Evolutionary conservation across 2,113 vertebrate genomes (phyloP), one percentile per base, ranked within the genome.

Genomic region (Chaenogobius annularis): DNA sequence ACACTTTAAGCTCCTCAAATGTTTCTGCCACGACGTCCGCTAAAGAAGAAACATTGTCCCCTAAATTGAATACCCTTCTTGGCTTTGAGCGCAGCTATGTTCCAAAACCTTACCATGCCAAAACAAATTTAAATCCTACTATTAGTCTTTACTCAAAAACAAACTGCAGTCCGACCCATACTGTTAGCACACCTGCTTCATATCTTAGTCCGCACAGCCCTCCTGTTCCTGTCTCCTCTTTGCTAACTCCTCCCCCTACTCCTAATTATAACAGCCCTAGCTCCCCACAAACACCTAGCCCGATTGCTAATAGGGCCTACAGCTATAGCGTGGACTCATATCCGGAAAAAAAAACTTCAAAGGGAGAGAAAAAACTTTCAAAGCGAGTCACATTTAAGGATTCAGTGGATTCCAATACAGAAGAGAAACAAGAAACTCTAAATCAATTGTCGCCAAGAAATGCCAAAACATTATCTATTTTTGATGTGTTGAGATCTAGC

Each of bases 381-480:
- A 88, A 85, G 65, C 74, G 76, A 59, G 84, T 86, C n/a, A 87
- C 81, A 14, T 90, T 86, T 88, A 82, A 83, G 48, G 87, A 85
- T 37, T 83, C 87, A 0, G 67, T 85, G 35, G 85, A 91, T 71
- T 22, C 43, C 2, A 22, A 22, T 1, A 11, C 37, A 71, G 69
- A 54, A 11, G 67, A 83, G 13, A 75, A 75, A 19, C 0, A 50
- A 70, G 72, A 83, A 14, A 14, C 43, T 8, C 20, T 52, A 67
- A 73, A 22, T 50, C 82, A 87, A 15, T 68, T 74, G 17, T 62
- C 74, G 5, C 61, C 31, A 0, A 75, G 58, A 62, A 75, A 63
- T 11, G 15, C 70, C 14, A 74, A 48, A 67, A 46, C 70, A 20
- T 82, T 87, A 7, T 85, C 86, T 22, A 84, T 90, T 68, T 91